Evolutionary conservation across 2,797 vertebrate species (phyloP).

Genomic region (Periophthalmus magnuspinnatus): DNA sequence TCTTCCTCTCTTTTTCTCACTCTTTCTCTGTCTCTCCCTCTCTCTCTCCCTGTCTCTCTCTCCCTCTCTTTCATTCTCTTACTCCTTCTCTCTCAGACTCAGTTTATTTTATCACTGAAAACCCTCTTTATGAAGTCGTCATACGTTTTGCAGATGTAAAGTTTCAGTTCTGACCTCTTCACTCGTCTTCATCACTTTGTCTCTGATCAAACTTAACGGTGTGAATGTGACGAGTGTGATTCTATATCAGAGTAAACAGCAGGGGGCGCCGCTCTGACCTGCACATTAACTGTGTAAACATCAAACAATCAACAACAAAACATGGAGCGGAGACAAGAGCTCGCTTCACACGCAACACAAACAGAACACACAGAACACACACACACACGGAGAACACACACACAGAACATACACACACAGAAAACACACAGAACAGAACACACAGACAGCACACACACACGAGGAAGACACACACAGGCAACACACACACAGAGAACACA

Average conservation of each 20-base stretch:
- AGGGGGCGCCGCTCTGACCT: conserved; percentile 2
- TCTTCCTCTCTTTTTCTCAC: too few relatives aligned
- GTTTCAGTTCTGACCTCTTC: not conserved
- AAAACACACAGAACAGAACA: too few relatives aligned
- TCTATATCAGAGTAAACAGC: not conserved
- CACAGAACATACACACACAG: too few relatives aligned
- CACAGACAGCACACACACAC: too few relatives aligned
- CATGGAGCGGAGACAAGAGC: not conserved
- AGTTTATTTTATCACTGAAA: not conserved
- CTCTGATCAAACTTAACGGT: not conserved
- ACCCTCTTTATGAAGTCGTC: not conserved
- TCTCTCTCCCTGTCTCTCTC: too few relatives aligned
- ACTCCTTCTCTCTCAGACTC: not conserved
- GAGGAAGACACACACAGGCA: too few relatives aligned
- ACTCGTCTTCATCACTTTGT: not conserved
- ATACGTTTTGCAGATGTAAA: not conserved
- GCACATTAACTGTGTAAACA: conserved; percentile 22
- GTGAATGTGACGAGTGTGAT: not conserved
- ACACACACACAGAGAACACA: too few relatives aligned
- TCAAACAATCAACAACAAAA: conserved; percentile 42
- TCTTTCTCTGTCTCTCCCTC: too few relatives aligned
- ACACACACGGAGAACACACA: too few relatives aligned
- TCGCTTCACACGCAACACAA: not conserved
- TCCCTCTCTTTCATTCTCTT: too few relatives aligned
- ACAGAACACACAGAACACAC: not conserved